phyloP scores from a whole-genome alignment of 1,140 invertebrate species.

The Scaptomyza hsui region DNA sequence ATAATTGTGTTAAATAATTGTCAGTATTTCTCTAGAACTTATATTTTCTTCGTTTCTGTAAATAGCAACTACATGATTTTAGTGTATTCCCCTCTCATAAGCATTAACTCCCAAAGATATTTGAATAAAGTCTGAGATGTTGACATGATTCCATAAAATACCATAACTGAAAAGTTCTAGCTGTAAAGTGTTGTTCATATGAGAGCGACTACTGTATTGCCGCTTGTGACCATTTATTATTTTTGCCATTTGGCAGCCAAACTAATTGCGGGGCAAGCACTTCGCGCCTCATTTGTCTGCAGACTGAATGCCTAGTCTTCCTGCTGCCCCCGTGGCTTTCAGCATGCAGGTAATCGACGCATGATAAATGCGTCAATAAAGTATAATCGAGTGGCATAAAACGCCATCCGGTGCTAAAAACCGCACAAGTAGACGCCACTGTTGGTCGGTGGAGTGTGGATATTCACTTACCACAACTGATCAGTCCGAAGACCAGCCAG shows the following conservation, averaged over 20 bases:
- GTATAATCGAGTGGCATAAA: constrained; percentile 48
- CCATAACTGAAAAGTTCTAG: not conserved
- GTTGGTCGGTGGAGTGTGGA: not conserved
- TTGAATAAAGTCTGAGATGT: not conserved
- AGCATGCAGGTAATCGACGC: constrained; percentile 60
- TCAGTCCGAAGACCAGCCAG: constrained; percentile 87
- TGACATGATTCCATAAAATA: too few relatives aligned
- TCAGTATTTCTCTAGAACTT: too few relatives aligned
- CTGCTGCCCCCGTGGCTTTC: constrained; percentile 28
- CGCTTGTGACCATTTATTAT: constrained; percentile 35
- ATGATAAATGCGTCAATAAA: constrained; percentile 76
- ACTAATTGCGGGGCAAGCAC: constrained; percentile 55
- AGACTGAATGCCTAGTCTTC: constrained; percentile 5
- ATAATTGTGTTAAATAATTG: too few relatives aligned
- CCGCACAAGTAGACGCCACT: constrained; percentile 42
- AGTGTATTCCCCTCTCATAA: too few relatives aligned
- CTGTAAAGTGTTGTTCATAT: not conserved
- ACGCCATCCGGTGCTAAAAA: constrained; percentile 72
- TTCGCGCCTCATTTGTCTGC: constrained; percentile 65
- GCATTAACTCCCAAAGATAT: too few relatives aligned
- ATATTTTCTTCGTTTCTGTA: too few relatives aligned
- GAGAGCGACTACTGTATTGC: constrained; percentile 22
- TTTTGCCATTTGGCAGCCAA: constrained; percentile 47
- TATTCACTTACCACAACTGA: constrained; percentile 86
- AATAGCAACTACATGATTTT: too few relatives aligned